Evolutionary conservation across 2,888 invertebrate species (phyloP).

Genomic region (Oxyteleia sp.): DNA sequence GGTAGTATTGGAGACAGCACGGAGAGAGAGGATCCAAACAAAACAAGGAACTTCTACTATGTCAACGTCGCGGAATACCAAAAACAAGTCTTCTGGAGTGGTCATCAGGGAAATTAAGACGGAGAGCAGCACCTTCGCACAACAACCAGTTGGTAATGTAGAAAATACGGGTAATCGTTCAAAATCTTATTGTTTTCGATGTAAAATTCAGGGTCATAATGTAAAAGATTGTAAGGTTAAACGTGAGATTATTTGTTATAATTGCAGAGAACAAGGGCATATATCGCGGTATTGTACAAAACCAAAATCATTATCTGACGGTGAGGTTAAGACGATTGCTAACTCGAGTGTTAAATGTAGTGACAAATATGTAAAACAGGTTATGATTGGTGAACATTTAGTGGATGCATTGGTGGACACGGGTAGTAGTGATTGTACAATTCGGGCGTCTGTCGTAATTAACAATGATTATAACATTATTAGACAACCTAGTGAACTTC

Average conservation of each 20-base stretch:
- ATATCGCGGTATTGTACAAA: neutral
- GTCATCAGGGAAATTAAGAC: too few relatives aligned
- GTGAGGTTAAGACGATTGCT: too few relatives aligned
- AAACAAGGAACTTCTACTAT: too few relatives aligned
- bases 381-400: neutral
- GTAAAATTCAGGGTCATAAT: neutral
- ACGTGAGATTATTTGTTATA: neutral
- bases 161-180: too few relatives aligned
- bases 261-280: neutral
- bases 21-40: too few relatives aligned
- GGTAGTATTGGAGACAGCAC: neutral
- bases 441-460: slow-evolving; percentile 60
- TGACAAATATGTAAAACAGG: neutral
- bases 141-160: too few relatives aligned
- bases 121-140: too few relatives aligned
- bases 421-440: slow-evolving; percentile 75
- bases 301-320: slow-evolving; percentile 2
- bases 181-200: slow-evolving; percentile 13
- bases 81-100: too few relatives aligned
- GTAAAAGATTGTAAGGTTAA: neutral
- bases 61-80: too few relatives aligned
- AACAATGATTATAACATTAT: slow-evolving; percentile 27
- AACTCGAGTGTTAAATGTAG: too few relatives aligned
- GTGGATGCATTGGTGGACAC: slow-evolving; percentile 58
- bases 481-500: slow-evolving; percentile 30